Percentiles rank a stretch among this genome's conserved stretches.
phyloP scores from a whole-genome alignment of 2,113 vertebrate species.

The Aplodontia rufa region DNA sequence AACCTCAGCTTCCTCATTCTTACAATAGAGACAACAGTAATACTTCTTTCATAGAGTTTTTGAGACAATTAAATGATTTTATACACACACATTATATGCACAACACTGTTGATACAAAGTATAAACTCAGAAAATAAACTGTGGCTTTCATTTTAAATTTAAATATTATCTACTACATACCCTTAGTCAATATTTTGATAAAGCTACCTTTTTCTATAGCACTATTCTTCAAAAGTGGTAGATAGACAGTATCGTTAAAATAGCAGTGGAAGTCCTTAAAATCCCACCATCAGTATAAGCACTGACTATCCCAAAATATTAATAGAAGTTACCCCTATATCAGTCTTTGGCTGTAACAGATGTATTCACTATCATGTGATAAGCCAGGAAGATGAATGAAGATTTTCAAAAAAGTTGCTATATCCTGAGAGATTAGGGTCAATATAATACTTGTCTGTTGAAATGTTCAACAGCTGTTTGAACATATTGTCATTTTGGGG shows the following conservation, averaged over 20 bases:
- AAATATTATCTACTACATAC: not conserved
- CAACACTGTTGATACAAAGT: not conserved
- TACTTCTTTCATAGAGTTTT: not conserved
- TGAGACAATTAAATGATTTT: not conserved
- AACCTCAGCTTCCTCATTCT: not conserved
- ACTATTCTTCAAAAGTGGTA: not conserved
- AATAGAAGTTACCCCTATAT: not conserved
- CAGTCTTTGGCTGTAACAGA: not conserved
- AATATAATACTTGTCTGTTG: conserved; percentile 56
- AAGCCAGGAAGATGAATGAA: conserved; percentile 4
- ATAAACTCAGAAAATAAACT: not conserved
- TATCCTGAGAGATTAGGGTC: not conserved
- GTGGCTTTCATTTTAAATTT: not conserved
- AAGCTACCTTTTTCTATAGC: not conserved
- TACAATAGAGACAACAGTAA: not conserved
- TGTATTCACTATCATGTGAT: not conserved
- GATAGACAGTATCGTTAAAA: too few relatives aligned
- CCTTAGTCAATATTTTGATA: not conserved
- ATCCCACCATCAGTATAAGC: not conserved
- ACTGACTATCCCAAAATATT: not conserved
- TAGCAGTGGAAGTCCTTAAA: not conserved
- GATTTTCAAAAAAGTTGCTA: not conserved
- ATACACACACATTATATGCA: too few relatives aligned
- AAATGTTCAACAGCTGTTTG: conserved; percentile 69
- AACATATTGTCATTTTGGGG: conserved; percentile 64